Evolutionary conservation across 2,113 vertebrate genomes (phyloP).

Genomic region (Rhombomys opimus): DNA sequence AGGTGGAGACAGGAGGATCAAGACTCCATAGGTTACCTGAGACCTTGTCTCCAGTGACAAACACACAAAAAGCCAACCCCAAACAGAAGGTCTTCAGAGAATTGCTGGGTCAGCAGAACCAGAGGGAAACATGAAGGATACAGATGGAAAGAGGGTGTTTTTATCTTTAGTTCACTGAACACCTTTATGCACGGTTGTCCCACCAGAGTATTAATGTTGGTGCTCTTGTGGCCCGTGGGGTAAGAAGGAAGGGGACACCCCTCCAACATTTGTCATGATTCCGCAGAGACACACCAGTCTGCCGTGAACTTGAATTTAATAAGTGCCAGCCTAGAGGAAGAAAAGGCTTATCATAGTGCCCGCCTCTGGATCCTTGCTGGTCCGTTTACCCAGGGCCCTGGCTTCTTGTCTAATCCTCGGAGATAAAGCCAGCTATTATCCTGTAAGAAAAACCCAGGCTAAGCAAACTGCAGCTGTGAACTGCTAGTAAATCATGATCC

Average conservation of each 20-base stretch:
- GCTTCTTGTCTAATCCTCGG: background rate
- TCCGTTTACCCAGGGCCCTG: background rate
- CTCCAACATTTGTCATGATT: background rate
- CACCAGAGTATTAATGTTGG: background rate
- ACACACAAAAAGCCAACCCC: background rate
- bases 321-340: background rate
- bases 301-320: background rate
- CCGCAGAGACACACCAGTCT: background rate
- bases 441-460: background rate
- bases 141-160: background rate
- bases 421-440: background rate
- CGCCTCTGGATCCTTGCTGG: background rate
- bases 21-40: background rate
- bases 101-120: background rate
- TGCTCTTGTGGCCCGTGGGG: background rate
- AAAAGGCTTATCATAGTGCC: background rate
- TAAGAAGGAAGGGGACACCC: background rate
- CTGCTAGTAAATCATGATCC: background rate
- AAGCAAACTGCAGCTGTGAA: background rate
- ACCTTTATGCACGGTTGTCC: background rate
- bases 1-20: background rate
- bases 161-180: rapidly evolving
- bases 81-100: background rate
- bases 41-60: background rate
- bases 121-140: background rate